phyloP scores from a whole-genome alignment of 2,888 invertebrate genomes.

The Nezara viridula region DNA sequence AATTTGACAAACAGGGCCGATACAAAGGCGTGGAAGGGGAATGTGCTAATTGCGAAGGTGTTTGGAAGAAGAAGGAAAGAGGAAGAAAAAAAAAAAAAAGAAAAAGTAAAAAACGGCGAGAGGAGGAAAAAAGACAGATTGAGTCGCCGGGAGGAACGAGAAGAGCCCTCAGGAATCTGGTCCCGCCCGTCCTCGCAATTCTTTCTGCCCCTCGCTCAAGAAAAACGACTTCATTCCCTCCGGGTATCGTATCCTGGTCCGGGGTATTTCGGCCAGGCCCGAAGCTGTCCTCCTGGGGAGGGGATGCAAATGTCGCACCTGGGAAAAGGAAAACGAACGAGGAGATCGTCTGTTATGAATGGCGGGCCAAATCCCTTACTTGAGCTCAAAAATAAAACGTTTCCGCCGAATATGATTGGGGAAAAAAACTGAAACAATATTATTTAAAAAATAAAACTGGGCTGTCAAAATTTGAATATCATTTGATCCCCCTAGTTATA shows the following conservation, averaged over 20 bases:
- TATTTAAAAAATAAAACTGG: no score
- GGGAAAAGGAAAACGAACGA: neutral
- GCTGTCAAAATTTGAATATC: no score
- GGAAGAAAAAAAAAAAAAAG: constrained; percentile 8
- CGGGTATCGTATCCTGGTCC: neutral
- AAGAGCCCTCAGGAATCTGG: constrained; percentile 17
- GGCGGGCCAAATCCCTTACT: neutral
- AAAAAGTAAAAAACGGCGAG: neutral
- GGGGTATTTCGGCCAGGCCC: neutral
- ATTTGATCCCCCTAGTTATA: no score
- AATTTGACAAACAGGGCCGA: constrained; percentile 42
- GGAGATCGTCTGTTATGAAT: neutral
- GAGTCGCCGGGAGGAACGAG: constrained; percentile 25
- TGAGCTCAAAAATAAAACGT: neutral
- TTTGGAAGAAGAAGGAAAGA: constrained; percentile 46
- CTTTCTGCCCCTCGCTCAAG: constrained; percentile 4
- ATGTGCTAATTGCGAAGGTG: constrained; percentile 48
- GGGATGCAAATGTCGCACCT: neutral
- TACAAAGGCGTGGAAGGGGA: constrained; percentile 46
- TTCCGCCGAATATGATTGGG: no score
- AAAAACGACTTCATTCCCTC: constrained; percentile 42
- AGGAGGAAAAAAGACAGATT: constrained; percentile 41
- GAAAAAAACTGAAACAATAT: no score
- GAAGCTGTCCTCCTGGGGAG: neutral
- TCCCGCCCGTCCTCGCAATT: constrained; percentile 2